Conservation (phyloP, 37 sponge, comb jelly and placozoan species). For the Tethya wilhelma region DNA sequence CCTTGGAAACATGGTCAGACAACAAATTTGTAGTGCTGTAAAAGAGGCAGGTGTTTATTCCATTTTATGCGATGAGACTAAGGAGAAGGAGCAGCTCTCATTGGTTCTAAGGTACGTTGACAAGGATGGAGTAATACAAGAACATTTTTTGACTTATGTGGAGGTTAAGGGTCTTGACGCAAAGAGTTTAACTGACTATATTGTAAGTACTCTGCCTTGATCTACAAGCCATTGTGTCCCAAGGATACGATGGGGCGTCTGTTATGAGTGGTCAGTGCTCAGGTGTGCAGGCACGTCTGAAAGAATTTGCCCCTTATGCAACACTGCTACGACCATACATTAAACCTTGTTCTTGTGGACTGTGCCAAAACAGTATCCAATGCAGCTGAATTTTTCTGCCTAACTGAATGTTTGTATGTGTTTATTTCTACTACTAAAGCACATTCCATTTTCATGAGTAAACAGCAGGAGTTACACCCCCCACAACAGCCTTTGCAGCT, state of each 20-base stretch:
- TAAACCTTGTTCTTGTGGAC: conserved; percentile 32
- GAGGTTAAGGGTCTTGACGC: conserved; percentile 20
- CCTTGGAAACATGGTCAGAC: no score
- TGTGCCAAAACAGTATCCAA: conserved; percentile 2
- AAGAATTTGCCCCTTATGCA: conserved; percentile 30
- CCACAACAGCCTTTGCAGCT: conserved; percentile 32
- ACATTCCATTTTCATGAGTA: conserved; percentile 27
- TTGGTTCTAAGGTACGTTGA: background rate
- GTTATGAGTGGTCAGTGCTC: conserved; percentile 57
- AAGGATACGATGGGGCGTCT: conserved; percentile 59
- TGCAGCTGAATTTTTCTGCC: conserved; percentile 43
- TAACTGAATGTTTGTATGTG: conserved; percentile 33
- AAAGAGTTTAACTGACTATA: conserved; percentile 30
- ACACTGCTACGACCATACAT: conserved; percentile 44
- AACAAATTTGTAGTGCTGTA: background rate
- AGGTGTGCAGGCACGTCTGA: conserved; percentile 35
- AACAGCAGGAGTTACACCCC: conserved; percentile 45
- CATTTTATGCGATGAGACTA: background rate
- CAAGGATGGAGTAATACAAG: background rate
- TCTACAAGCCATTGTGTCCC: conserved; percentile 20
- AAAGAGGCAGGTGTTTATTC: background rate
- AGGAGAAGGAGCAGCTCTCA: background rate
- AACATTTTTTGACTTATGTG: conserved; percentile 36
- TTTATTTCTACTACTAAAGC: conserved; percentile 40
- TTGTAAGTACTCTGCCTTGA: conserved; percentile 31